Base-by-base conservation (phyloP, 1,140 invertebrate genomes). In the Penaeus indicus region DNA sequence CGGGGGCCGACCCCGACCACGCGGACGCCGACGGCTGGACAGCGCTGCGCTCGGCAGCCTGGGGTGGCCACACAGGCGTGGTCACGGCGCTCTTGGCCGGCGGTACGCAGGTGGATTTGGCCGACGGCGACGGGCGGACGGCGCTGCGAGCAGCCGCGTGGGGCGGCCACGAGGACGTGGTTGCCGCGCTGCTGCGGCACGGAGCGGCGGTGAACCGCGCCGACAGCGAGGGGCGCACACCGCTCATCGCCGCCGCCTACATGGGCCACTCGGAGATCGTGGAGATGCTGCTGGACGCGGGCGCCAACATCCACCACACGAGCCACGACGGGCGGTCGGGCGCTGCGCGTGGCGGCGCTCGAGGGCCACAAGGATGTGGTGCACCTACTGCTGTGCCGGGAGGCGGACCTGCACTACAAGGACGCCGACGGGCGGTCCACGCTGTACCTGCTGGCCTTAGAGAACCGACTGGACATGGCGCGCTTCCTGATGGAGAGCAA, bases 281-380 rank as follows among this genome's bases (percentile, higher is more conserved):
- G 4, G 92, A 96, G 89, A 95, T 96, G 81, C 93, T 98, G 4
- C 91, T 97, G n/a, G 95, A 96, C 88, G 94, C 95, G 79, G 94
- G 94, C 60, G 96, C 97, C 27, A 95, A 96, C 11, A 96, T 98
- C 10, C 96, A 99, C 93, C 97, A 98, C 92, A 94, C 96, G 81
- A 97, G 97, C 42, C 97, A 98, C 92, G 97, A 99, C 93, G 97
- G 97, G 10, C 97, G 97, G 93, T 98, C 97, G 10, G 91, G 97
- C 98, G 1, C 94, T 99, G n/a, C 95, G 98, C 93, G 94, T 97
- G 69, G 97, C 97, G 47, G 96, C 97, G 19, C 92, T 97, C 5
- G 96, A 97, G 92, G 96, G 97, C 0, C 97, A 98, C 92, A 95
- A 96, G 92, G 93, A 97, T 86, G 96, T 97, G 22, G 96, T 97